Percentiles rank a stretch among this genome's conserved stretches.
Conservation (phyloP, 2,888 invertebrate species). For the Eutolmus rufibarbis region DNA sequence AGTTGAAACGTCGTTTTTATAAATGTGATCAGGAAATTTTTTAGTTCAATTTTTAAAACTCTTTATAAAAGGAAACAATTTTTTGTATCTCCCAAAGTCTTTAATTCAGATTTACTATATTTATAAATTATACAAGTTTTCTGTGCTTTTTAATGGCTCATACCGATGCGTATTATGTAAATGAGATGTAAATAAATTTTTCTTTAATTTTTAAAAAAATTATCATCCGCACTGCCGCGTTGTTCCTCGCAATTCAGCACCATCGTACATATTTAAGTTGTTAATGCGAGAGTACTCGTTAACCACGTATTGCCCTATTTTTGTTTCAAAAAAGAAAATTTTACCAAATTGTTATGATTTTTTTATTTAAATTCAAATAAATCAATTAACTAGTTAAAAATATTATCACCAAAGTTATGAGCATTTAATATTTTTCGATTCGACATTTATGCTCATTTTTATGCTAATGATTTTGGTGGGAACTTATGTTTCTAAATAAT, state of each 20-base stretch:
- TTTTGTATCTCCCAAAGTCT: too few species aligned
- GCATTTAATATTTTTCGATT: neutral
- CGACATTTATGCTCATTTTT: too few species aligned
- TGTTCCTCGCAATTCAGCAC: slow-evolving; percentile 75
- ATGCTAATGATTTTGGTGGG: neutral
- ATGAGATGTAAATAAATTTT: neutral
- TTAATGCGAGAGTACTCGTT: slow-evolving; percentile 78
- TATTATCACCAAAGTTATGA: neutral
- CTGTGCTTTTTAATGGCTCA: too few species aligned
- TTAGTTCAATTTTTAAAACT: too few species aligned
- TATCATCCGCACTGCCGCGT: slow-evolving; percentile 84
- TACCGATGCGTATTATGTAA: neutral
- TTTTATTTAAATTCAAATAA: neutral
- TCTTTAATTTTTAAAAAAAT: slow-evolving; percentile 55
- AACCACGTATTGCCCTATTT: slow-evolving; percentile 73
- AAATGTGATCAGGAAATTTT: too few species aligned
- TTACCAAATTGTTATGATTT: neutral
- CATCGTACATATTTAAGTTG: slow-evolving; percentile 79
- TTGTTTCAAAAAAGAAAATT: neutral
- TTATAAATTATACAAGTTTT: too few species aligned
- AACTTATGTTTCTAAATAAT: neutral
- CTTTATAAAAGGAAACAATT: too few species aligned
- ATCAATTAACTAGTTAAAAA: neutral
- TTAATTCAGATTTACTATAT: too few species aligned
- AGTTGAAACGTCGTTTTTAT: too few species aligned